Base-by-base conservation (phyloP, 2,113 vertebrate species). In the Colossoma macropomum region DNA sequence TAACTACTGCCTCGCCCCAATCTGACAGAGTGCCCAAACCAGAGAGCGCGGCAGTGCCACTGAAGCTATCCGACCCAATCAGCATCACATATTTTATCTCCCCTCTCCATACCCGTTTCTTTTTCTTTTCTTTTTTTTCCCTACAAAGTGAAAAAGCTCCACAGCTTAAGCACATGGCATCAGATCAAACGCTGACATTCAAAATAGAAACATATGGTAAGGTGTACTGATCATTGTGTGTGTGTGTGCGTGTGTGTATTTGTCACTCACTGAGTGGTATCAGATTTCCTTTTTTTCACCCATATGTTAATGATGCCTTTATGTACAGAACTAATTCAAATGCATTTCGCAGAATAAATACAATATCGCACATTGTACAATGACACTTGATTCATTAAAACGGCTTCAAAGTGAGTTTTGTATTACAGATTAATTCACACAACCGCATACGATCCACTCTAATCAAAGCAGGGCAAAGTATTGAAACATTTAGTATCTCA, bases 41-140 rank as follows among this genome's bases (percentile, higher is more conserved):
- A 84, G 80, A 87, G 86, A 75, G 81, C 72, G 70, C 80, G 25
- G 73, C 87, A 89, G 84, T 86, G 87, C 89, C 87, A 86, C 90
- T 88, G 79, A 77, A 90, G 83, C 87, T 88, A 89, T 91, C 89
- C 80, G 68, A 88, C 83, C 83, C 87, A 87, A 91, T 92, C 89
- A 90, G 77, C 85, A 85, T 92, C 90, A 89, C 88, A 27, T 66
- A 45, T 38, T 76, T 45, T 77, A 84, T 75, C 84, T 48, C 38
- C 52, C 16, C 32, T 66, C 63, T 75, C 41, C 41, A n/a, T 50
- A 52, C 28, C 6, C 52, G 7, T 59, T 59, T 1, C n/a, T 27
- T 62, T 27, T 52, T 56, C 19, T 69, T 75, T 54, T 45, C 34
- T 34, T 52, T 65, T 69, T 79, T 54, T 60, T 48, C 34, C 34